Percentiles rank a stretch among this genome's conserved stretches.
phyloP scores from a whole-genome alignment of 2,888 invertebrate species.

The Pecten maximus region DNA sequence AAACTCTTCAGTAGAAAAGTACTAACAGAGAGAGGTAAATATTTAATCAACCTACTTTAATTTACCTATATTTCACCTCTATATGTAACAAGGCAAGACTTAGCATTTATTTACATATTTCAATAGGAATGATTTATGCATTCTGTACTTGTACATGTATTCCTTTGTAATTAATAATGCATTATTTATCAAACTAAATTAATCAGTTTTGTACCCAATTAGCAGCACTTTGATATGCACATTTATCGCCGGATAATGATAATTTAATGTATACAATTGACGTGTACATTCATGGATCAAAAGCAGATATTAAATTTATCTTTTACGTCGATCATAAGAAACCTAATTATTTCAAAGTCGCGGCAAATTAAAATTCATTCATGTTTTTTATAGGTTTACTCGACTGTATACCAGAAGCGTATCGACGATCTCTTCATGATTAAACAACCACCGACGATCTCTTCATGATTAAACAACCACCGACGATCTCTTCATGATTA shows the following conservation, averaged over 20 bases:
- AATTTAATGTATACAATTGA: background rate
- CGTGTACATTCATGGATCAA: background rate
- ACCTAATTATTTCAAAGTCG: background rate
- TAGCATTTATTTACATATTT: background rate
- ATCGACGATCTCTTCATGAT: conserved; percentile 63
- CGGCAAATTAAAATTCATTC: background rate
- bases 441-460: too few relatives aligned
- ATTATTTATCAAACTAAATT: background rate
- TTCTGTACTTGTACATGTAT: background rate
- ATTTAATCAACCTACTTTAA: background rate
- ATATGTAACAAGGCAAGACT: conserved; percentile 65
- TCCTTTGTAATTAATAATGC: background rate
- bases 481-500: too few relatives aligned
- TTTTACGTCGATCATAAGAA: background rate
- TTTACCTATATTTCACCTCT: conserved; percentile 58
- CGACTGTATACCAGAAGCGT: conserved; percentile 61
- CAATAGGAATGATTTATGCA: background rate
- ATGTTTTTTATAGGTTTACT: conserved; percentile 61
- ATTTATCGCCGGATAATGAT: background rate
- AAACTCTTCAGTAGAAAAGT: conserved; percentile 77
- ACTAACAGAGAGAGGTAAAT: conserved; percentile 74
- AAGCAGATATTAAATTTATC: background rate
- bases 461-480: too few relatives aligned
- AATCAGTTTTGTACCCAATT: background rate
- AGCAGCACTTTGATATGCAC: background rate